Evolutionary conservation across 2,797 vertebrate species (phyloP).

Genomic region (Helarctos malayanus): DNA sequence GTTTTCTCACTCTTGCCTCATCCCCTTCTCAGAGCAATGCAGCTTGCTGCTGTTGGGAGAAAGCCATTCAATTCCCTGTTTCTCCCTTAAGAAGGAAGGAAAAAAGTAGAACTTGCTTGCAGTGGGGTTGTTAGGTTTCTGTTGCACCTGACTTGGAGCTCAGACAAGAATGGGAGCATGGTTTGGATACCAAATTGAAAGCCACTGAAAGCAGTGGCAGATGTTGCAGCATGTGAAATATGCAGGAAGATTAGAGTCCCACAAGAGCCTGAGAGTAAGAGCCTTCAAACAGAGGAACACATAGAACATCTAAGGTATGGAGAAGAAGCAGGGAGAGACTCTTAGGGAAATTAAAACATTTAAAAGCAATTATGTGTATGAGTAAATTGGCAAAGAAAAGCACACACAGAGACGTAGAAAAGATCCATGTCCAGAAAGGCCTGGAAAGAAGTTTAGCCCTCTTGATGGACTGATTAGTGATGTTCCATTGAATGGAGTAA

Average conservation of each 20-base stretch:
- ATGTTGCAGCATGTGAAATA: not conserved
- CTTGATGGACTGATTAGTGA: not conserved
- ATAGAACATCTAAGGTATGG: not conserved
- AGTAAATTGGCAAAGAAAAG: not conserved
- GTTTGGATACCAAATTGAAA: not conserved
- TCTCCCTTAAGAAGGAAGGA: not conserved
- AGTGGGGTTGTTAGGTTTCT: not conserved
- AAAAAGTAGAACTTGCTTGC: not conserved
- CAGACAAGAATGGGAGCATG: not conserved
- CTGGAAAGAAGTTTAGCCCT: not conserved
- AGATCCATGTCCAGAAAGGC: rapidly evolving
- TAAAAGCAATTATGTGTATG: not conserved
- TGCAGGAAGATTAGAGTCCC: rapidly evolving
- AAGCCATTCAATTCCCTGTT: not conserved
- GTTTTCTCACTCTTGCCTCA: not conserved
- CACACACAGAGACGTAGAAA: rapidly evolving
- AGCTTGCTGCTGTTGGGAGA: not conserved
- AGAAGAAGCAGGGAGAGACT: not conserved
- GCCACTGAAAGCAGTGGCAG: not conserved
- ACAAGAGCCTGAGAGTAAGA: not conserved
- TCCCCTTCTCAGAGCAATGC: not conserved
- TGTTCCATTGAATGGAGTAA: not conserved
- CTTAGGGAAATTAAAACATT: not conserved
- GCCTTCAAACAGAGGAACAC: not conserved
- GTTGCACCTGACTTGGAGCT: not conserved